Evolutionary conservation across 2,797 vertebrate genomes (phyloP).

Genomic region (Urophycis tenuis): DNA sequence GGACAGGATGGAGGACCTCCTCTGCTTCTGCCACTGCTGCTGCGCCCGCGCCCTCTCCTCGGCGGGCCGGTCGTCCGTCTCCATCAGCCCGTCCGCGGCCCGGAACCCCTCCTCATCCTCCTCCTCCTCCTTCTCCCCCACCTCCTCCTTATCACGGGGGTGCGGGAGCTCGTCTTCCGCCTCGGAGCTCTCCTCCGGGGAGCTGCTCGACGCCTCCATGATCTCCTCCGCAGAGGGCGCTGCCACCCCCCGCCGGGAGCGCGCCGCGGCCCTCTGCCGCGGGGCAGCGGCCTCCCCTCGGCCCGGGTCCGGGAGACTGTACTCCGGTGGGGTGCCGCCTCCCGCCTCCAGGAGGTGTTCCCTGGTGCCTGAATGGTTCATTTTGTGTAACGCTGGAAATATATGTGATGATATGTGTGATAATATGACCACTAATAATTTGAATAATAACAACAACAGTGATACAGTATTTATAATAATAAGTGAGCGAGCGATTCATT

Average conservation of each 20-base stretch:
- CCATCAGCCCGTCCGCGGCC: conserved; percentile 33
- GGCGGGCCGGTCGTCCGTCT: conserved; percentile 70
- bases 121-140: too few species aligned
- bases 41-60: conserved; percentile 58
- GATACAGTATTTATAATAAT: neutral
- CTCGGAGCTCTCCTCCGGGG: neutral
- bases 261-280: neutral
- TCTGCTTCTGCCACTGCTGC: conserved; percentile 38
- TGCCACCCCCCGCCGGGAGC: neutral
- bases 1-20: neutral
- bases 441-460: neutral
- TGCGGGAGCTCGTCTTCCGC: neutral
- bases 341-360: neutral
- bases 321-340: neutral
- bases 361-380: neutral
- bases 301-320: neutral
- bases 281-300: neutral
- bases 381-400: neutral
- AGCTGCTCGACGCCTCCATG: neutral
- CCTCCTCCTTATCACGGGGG: too few species aligned
- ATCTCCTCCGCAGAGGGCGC: neutral
- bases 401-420: neutral
- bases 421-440: neutral
- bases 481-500: too few species aligned
- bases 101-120: neutral